Evolutionary conservation across 2,113 vertebrate species (phyloP).

Genomic region (Rhegmatorhina hoffmannsi): DNA sequence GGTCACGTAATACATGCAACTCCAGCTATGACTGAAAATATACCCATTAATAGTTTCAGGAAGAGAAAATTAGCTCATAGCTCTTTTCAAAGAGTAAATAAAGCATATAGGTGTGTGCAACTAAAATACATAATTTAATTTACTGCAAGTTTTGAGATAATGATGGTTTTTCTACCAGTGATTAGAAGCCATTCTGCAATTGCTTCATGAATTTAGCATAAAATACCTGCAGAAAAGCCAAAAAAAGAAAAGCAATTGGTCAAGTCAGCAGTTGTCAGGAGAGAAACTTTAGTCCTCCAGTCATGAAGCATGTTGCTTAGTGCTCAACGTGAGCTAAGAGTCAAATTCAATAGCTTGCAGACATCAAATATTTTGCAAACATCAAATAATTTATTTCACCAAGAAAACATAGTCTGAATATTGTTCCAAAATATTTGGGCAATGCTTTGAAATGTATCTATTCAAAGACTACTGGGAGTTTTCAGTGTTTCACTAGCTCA

Average conservation of each 20-base stretch:
- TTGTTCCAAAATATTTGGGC: constrained; percentile 19
- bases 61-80: not conserved
- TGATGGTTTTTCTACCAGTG: not conserved
- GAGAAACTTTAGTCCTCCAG: not conserved
- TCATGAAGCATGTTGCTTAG: not conserved
- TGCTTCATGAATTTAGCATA: not conserved
- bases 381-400: constrained; percentile 19
- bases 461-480: constrained; percentile 1
- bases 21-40: not conserved
- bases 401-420: not conserved
- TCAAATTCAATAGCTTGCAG: constrained; percentile 13
- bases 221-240: not conserved
- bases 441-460: constrained; percentile 25
- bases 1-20: accelerated
- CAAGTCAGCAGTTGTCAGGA: not conserved
- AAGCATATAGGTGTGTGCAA: not conserved
- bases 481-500: not conserved
- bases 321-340: not conserved
- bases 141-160: not conserved
- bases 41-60: not conserved
- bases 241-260: not conserved
- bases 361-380: constrained; percentile 18
- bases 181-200: not conserved
- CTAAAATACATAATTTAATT: not conserved
- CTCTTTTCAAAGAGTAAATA: not conserved